Conservation (phyloP, 2,888 invertebrate species). For the Lordiphosa fenestrarum region DNA sequence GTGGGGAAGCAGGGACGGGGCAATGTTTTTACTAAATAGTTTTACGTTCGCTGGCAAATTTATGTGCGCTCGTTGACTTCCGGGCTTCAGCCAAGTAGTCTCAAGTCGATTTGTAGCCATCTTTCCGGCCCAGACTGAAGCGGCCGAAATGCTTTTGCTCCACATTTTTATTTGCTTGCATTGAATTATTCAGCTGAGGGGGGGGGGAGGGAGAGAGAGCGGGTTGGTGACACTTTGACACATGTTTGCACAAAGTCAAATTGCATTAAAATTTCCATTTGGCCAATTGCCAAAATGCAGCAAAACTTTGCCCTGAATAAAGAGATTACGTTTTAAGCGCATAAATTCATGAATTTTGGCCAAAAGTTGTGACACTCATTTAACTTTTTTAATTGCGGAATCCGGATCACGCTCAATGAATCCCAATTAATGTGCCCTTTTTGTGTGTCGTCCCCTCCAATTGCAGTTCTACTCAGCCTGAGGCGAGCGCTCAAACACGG, state of each 20-base stretch:
- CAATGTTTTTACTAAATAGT: conserved; percentile 66
- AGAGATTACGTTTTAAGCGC: conserved; percentile 41
- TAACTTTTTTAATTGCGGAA: conserved; percentile 72
- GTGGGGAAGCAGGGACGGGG: not conserved
- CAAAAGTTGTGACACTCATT: conserved; percentile 44
- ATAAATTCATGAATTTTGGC: conserved; percentile 45
- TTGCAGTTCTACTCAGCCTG: conserved; percentile 12
- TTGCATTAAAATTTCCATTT: conserved; percentile 45
- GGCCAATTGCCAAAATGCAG: conserved; percentile 31
- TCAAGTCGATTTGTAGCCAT: conserved; percentile 60
- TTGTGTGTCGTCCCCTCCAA: not conserved
- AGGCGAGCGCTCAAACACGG: conserved; percentile 55
- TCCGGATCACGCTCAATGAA: not conserved
- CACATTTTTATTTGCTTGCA: conserved; percentile 29
- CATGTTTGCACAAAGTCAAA: conserved; percentile 31
- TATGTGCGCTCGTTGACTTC: conserved; percentile 31
- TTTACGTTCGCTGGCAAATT: conserved; percentile 50
- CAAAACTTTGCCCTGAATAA: conserved; percentile 27
- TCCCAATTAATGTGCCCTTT: no score
- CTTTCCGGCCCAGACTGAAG: conserved; percentile 30
- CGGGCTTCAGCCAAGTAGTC: conserved; percentile 31
- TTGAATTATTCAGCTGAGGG: conserved; percentile 34
- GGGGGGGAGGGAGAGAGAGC: not conserved
- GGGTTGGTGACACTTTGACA: conserved; percentile 33
- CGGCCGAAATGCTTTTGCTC: conserved; percentile 34